Evolutionary conservation across 2,113 vertebrate species (phyloP).

Genomic region (Argyrosomus japonicus): DNA sequence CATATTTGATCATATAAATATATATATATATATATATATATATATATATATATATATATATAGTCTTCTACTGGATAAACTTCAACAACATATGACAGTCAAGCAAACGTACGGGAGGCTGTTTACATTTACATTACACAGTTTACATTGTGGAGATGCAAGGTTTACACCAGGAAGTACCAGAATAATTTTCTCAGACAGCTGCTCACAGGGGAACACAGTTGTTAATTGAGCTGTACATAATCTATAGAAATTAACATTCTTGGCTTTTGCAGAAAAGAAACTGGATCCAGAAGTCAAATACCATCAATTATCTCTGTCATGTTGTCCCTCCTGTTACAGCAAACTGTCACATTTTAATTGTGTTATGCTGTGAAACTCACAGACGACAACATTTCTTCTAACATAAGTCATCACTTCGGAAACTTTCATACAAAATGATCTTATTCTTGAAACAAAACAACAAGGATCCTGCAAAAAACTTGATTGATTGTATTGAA

Average conservation of each 20-base stretch:
- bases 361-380: not conserved
- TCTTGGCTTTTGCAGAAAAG: not conserved
- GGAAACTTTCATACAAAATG: not conserved
- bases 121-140: not conserved
- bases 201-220: not conserved
- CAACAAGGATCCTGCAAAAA: no score
- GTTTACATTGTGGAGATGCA: not conserved
- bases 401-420: no score
- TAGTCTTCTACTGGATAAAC: not conserved
- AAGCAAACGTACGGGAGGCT: not conserved
- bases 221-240: constrained; percentile 15
- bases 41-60: no score
- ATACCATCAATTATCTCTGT: not conserved
- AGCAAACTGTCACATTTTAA: not conserved
- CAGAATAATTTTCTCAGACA: constrained; percentile 2
- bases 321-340: not conserved
- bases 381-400: not conserved
- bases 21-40: no score
- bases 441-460: not conserved
- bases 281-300: constrained; percentile 15
- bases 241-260: constrained; percentile 25
- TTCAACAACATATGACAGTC: not conserved
- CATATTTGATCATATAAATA: not conserved
- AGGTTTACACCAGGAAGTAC: not conserved
- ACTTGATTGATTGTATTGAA: not conserved